Evolutionary conservation across 2,888 invertebrate species (phyloP).

Genomic region (Caenorhabditis becei): DNA sequence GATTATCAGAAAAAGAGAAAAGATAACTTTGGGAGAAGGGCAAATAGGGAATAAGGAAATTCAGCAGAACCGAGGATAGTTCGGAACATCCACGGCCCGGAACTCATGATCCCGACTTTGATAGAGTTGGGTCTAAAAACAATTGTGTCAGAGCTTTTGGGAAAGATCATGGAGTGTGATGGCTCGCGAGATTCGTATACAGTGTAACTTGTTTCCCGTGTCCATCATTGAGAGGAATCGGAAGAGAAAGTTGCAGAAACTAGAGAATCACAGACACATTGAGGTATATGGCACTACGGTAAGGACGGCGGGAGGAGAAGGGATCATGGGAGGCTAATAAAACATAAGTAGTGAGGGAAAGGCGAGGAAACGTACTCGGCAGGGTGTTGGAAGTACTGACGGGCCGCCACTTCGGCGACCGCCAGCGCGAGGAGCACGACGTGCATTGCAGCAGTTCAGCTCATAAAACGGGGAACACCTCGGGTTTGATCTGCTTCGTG

Average conservation of each 20-base stretch:
- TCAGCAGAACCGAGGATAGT: too few relatives aligned
- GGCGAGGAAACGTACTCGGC: slow-evolving; percentile 48
- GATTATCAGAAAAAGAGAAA: too few relatives aligned
- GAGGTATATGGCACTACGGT: background rate
- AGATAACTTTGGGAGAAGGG: too few relatives aligned
- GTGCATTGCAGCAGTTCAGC: slow-evolving; percentile 40
- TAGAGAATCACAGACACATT: slow-evolving; percentile 3
- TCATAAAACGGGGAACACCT: slow-evolving; percentile 44
- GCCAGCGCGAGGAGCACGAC: slow-evolving; percentile 49
- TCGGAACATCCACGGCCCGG: too few relatives aligned
- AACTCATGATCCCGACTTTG: too few relatives aligned
- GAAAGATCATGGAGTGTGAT: too few relatives aligned
- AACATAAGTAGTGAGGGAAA: slow-evolving; percentile 39
- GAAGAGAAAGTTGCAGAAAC: slow-evolving; percentile 6
- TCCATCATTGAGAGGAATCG: background rate
- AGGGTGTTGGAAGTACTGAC: slow-evolving; percentile 49
- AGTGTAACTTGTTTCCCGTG: background rate
- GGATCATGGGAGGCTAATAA: slow-evolving; percentile 31
- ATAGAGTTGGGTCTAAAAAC: too few relatives aligned
- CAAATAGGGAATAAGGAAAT: too few relatives aligned
- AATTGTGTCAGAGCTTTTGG: too few relatives aligned
- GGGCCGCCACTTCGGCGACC: slow-evolving; percentile 42
- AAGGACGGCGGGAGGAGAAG: slow-evolving; percentile 8
- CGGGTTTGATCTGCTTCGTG: slow-evolving; percentile 26
- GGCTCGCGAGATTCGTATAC: too few relatives aligned